Percentiles rank a stretch among this genome's conserved stretches.
Evolutionary conservation across 2,113 vertebrate genomes (phyloP).

Genomic region (Rhynchomys soricoides): DNA sequence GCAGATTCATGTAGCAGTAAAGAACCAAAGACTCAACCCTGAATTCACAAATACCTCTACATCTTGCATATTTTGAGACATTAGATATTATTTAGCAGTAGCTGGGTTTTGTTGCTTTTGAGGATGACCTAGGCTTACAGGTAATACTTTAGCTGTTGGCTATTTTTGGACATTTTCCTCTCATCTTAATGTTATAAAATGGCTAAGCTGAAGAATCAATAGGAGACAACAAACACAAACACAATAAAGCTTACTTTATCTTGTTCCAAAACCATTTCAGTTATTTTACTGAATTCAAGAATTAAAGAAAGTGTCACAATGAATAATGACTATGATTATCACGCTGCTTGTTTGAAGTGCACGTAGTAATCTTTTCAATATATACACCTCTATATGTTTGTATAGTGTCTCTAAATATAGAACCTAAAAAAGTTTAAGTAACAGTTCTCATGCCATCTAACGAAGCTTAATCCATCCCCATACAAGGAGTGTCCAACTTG

Average conservation of each 20-base stretch:
- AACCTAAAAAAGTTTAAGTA: conserved; percentile 7
- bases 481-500: neutral
- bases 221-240: neutral
- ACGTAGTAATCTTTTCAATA: neutral
- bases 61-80: neutral
- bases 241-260: neutral
- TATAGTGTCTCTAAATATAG: neutral
- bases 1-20: neutral
- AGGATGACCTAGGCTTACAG: neutral
- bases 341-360: neutral
- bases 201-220: neutral
- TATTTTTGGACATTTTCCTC: neutral
- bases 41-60: neutral
- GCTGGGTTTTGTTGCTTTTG: neutral
- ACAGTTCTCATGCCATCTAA: neutral
- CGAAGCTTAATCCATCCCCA: neutral
- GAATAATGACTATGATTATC: conserved; percentile 9
- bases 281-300: conserved; percentile 4
- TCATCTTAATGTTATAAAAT: conserved; percentile 24
- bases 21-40: neutral
- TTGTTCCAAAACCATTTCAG: neutral
- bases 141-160: conserved; percentile 19
- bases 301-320: conserved; percentile 25
- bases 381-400: neutral
- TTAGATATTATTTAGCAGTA: neutral